phyloP scores from a whole-genome alignment of 2,888 invertebrate species.

The Nephrotoma flavescens region DNA sequence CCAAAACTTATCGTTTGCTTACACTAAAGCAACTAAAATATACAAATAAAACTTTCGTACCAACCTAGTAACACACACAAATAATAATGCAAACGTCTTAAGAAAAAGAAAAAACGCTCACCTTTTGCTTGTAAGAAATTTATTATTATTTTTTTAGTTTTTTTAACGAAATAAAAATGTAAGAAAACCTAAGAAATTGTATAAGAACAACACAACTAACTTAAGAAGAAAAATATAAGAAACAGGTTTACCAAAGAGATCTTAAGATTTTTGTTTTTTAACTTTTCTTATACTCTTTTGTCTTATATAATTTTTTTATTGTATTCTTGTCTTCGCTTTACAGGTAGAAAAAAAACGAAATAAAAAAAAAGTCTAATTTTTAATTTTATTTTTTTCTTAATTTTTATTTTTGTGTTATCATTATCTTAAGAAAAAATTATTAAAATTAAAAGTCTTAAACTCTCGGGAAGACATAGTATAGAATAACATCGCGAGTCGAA shows the following conservation, averaged over 20 bases:
- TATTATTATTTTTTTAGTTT: background rate
- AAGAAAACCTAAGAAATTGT: background rate
- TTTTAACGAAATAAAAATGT: background rate
- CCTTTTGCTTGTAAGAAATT: background rate
- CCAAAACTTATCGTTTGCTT: background rate
- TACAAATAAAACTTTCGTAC: background rate
- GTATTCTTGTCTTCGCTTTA: background rate
- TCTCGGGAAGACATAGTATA: background rate
- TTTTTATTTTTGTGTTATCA: background rate
- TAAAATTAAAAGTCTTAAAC: background rate
- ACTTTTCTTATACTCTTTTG: background rate
- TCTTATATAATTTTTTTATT: background rate
- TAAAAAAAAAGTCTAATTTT: background rate
- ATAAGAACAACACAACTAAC: background rate
- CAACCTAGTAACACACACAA: background rate
- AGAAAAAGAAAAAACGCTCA: conserved; percentile 1
- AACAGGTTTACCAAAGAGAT: conserved; percentile 4
- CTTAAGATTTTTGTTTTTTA: background rate
- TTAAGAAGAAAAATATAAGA: background rate
- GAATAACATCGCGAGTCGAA: background rate
- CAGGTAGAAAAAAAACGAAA: background rate
- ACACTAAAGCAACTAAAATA: background rate
- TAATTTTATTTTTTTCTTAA: background rate
- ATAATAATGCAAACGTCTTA: background rate
- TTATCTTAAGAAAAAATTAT: background rate